phyloP scores from a whole-genome alignment of 2,888 invertebrate species.

The Amblyjoppa proteus region DNA sequence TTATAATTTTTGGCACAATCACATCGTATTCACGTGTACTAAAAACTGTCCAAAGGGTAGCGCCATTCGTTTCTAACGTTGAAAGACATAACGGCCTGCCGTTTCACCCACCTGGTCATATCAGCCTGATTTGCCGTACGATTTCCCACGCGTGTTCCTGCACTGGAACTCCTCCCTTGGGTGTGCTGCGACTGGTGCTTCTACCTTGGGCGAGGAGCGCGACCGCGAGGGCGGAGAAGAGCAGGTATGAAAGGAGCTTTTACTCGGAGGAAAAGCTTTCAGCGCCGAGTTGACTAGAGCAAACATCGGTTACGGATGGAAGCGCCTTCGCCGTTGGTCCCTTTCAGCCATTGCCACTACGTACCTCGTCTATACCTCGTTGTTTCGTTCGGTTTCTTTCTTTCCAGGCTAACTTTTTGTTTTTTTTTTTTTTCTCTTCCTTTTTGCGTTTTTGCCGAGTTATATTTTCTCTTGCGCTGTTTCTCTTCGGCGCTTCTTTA shows the following conservation, averaged over 20 bases:
- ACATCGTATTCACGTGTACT: too few species aligned
- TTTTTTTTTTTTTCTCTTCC: conserved; percentile 27
- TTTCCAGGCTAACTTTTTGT: conserved; percentile 28
- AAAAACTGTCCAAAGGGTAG: too few species aligned
- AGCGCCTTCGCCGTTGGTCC: conserved; percentile 48
- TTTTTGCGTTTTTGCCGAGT: conserved; percentile 25
- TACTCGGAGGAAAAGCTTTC: conserved; percentile 78
- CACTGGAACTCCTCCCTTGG: too few species aligned
- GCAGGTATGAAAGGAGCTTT: conserved; percentile 59
- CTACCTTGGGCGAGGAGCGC: background rate
- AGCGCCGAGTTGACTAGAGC: conserved; percentile 74
- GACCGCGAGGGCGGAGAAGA: conserved; percentile 14
- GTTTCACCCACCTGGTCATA: too few species aligned
- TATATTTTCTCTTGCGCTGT: conserved; percentile 58
- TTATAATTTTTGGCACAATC: too few species aligned
- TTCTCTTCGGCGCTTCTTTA: conserved; percentile 50
- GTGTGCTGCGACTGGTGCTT: too few species aligned
- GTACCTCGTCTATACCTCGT: conserved; percentile 34
- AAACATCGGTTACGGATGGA: conserved; percentile 80
- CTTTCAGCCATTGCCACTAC: conserved; percentile 52
- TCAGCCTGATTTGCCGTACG: too few species aligned
- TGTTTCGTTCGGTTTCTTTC: conserved; percentile 46
- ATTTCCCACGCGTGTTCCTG: too few species aligned
- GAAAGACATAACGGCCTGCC: background rate
- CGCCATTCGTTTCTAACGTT: too few species aligned